A percentile compares a stretch with the other conserved stretches of the same genome.
Evolutionary conservation across 2,113 vertebrate genomes (phyloP).

Genomic region (Plecturocebus donacophilus): DNA sequence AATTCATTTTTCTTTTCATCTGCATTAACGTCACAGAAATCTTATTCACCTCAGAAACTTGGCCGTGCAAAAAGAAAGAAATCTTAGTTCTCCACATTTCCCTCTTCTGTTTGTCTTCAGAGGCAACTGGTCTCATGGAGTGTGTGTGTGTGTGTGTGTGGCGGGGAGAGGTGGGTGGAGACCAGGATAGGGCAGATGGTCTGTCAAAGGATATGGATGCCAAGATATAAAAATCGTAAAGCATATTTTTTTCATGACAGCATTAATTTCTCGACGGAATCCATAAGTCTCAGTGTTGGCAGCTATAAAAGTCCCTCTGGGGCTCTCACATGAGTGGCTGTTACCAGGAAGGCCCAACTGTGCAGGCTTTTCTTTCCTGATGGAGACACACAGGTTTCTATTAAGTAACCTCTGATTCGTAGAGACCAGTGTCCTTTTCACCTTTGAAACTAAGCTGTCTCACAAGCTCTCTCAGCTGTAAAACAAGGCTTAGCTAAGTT

Average conservation of each 20-base stretch:
- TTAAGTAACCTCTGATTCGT: neutral
- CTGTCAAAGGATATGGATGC: constrained; percentile 19
- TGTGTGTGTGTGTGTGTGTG: too few species aligned
- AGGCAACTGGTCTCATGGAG: neutral
- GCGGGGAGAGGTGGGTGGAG: neutral
- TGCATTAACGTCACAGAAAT: neutral
- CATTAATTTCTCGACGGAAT: constrained; percentile 21
- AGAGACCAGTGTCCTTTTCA: neutral
- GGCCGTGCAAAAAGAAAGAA: neutral
- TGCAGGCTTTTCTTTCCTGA: neutral
- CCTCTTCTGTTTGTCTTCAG: neutral
- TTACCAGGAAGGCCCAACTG: neutral
- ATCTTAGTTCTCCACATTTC: neutral
- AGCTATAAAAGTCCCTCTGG: neutral
- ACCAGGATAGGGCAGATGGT: neutral
- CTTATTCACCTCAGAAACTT: neutral
- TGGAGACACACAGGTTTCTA: neutral
- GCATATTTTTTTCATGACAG: neutral
- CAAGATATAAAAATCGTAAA: neutral
- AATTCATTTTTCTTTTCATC: neutral
- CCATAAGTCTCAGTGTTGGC: neutral
- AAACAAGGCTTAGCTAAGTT: neutral
- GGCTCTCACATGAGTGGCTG: neutral
- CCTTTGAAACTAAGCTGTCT: neutral
- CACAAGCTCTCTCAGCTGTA: neutral